Evolutionary conservation across 2,888 invertebrate genomes (phyloP).

Genomic region (Oxyscelio sp.): DNA sequence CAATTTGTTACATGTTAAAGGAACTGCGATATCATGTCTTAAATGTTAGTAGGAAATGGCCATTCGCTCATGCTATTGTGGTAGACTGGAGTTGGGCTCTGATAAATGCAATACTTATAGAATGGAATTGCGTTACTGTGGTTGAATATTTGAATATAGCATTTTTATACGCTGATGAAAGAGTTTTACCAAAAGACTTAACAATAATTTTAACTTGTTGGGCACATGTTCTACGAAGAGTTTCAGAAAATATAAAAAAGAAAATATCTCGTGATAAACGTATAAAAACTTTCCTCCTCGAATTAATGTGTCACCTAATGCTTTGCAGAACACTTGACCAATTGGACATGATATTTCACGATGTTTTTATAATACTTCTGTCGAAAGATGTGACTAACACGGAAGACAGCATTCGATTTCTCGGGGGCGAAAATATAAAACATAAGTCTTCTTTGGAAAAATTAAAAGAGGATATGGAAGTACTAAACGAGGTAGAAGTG

Average conservation of each 20-base stretch:
- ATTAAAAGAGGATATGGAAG: neutral
- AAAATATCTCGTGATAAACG: slow-evolving; percentile 28
- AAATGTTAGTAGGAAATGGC: slow-evolving; percentile 11
- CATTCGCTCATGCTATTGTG: slow-evolving; percentile 44
- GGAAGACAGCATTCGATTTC: slow-evolving; percentile 14
- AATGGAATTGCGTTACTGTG: slow-evolving; percentile 52
- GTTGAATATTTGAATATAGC: slow-evolving; percentile 45
- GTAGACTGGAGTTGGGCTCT: slow-evolving; percentile 67
- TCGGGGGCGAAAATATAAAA: slow-evolving; percentile 18
- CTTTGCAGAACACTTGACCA: slow-evolving; percentile 42
- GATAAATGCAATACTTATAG: slow-evolving; percentile 45
- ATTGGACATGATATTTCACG: slow-evolving; percentile 39
- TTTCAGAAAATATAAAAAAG: slow-evolving; percentile 30
- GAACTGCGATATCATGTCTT: slow-evolving; percentile 46
- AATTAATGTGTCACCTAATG: slow-evolving; percentile 52
- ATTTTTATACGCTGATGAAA: slow-evolving; percentile 24
- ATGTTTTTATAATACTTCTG: slow-evolving; percentile 30
- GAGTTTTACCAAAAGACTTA: neutral
- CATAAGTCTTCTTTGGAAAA: slow-evolving; percentile 7
- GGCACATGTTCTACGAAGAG: slow-evolving; percentile 61
- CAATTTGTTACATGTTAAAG: slow-evolving; percentile 48
- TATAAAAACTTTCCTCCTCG: slow-evolving; percentile 53
- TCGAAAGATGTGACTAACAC: neutral
- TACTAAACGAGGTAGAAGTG: neutral
- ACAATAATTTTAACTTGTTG: slow-evolving; percentile 54